Evolutionary conservation across 2,888 invertebrate genomes (phyloP).

Genomic region (Suillia variegata): DNA sequence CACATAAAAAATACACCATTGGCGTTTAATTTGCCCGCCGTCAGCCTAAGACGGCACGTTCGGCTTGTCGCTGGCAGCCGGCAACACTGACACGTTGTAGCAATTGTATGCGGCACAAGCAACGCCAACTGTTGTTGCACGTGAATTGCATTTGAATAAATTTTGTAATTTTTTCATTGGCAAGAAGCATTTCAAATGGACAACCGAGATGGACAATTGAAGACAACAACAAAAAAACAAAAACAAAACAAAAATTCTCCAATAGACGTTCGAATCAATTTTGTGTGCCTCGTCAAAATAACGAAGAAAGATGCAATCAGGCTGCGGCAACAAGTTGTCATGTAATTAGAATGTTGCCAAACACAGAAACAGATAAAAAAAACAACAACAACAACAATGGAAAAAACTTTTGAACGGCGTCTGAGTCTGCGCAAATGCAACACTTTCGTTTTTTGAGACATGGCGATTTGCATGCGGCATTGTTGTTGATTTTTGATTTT

Average conservation of each 20-base stretch:
- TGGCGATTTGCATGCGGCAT: not conserved
- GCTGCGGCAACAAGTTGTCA: constrained; percentile 7
- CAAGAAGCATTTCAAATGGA: too few relatives aligned
- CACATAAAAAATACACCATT: not conserved
- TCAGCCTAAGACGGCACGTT: not conserved
- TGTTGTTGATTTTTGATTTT: not conserved
- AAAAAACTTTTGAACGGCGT: too few relatives aligned
- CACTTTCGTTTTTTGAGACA: constrained; percentile 12
- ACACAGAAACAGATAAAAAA: constrained; percentile 1
- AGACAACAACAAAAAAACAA: not conserved
- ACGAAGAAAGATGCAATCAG: not conserved
- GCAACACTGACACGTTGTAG: not conserved
- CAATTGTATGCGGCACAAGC: not conserved
- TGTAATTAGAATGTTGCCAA: constrained; percentile 18
- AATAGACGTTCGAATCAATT: too few relatives aligned
- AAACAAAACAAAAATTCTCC: too few relatives aligned
- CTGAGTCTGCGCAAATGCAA: constrained; percentile 2
- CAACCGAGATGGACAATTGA: not conserved
- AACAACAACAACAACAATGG: too few relatives aligned
- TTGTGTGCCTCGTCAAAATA: too few relatives aligned
- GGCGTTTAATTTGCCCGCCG: not conserved
- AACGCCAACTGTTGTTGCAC: constrained; percentile 6
- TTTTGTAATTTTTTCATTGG: not conserved
- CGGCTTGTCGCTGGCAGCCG: not conserved
- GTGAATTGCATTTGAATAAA: constrained; percentile 14